Evolutionary conservation across 2,797 vertebrate genomes (phyloP), one percentile per base, ranked within the genome.

Genomic region (Galagoides demidoff): DNA sequence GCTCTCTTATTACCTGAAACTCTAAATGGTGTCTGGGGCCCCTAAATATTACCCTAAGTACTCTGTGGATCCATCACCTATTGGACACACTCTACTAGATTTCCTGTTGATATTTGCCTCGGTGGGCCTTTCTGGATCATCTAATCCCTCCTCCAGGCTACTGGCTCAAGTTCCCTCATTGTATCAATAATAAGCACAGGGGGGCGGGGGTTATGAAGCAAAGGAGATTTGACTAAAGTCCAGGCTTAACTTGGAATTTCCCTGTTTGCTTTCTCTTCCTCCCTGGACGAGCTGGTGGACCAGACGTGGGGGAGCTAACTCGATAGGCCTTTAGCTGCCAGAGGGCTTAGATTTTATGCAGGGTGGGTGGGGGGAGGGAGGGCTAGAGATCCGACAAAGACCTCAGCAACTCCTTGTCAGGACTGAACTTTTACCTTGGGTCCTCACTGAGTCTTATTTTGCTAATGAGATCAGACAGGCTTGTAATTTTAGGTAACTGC

Each of bases 401-500:
- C 57, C 19, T 74, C 7, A 0, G 2, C 39, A 0, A 20, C 55
- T 82, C 84, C 68, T 39, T n/a, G 89, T 76, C 89, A 11, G 73
- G 63, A 66, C 45, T 0, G 14, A 2, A 8, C 88, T 39, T 77
- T 87, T 78, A 86, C 63, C 95, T 78, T 13, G 27, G 93, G 92
- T 29, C 79, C 90, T 29, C 16, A 13, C 86, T 85, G 94, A 92
- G 88, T 55, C 78, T 92, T 71, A 20, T 82, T 90, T 89, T 76
- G 52, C 85, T 93, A 71, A 97, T 76, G 95, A 85, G 88, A 61
- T 93, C 95, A 79, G 93, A 96, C 89, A 49, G 88, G 95, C 96
- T 94, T 94, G 96, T 77, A 57, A 86, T 86, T 87, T 84, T 86
- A 95, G 94, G 83, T 73, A 73, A 85, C 89, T 45, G 64, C 94